Evolutionary conservation across 1,140 invertebrate genomes (phyloP).

Genomic region (Rhynchophorus ferrugineus): DNA sequence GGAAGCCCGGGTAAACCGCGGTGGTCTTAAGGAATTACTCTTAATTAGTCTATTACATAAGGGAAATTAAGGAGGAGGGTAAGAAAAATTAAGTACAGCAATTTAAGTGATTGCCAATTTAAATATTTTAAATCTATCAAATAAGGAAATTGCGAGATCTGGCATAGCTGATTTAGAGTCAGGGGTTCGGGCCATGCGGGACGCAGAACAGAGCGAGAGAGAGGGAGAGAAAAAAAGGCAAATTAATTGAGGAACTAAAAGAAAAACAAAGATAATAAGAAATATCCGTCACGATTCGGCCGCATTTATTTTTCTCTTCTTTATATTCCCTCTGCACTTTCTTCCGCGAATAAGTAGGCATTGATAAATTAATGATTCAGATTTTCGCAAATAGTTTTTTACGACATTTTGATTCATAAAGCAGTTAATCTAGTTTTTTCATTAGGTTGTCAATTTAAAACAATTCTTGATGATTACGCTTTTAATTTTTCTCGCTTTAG

Average conservation of each 20-base stretch:
- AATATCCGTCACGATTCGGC: conserved; percentile 1
- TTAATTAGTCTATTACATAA: conserved; percentile 18
- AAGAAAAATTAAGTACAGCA: conserved; percentile 9
- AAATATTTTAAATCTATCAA: conserved; percentile 13
- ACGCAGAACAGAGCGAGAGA: not conserved
- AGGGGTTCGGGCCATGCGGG: not conserved
- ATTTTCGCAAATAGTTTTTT: too few species aligned
- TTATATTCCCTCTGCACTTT: too few species aligned
- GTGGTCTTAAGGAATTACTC: not conserved
- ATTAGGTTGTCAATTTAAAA: too few species aligned
- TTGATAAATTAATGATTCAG: conserved; percentile 4
- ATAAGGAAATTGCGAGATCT: conserved; percentile 6
- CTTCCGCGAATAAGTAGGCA: not conserved
- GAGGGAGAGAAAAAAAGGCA: conserved; percentile 2
- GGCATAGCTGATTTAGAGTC: conserved; percentile 7
- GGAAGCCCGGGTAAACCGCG: not conserved
- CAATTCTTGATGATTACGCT: too few species aligned
- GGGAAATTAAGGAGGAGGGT: conserved; percentile 5
- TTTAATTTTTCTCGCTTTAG: too few species aligned
- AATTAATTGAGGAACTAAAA: conserved; percentile 9
- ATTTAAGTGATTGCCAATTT: conserved; percentile 11
- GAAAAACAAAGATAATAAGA: conserved; percentile 11
- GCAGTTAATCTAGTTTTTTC: too few species aligned
- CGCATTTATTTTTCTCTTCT: conserved; percentile 1
- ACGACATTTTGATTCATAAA: too few species aligned